Evolutionary conservation across 2,113 vertebrate genomes (phyloP).

Genomic region (Motacilla tschutschensis): DNA sequence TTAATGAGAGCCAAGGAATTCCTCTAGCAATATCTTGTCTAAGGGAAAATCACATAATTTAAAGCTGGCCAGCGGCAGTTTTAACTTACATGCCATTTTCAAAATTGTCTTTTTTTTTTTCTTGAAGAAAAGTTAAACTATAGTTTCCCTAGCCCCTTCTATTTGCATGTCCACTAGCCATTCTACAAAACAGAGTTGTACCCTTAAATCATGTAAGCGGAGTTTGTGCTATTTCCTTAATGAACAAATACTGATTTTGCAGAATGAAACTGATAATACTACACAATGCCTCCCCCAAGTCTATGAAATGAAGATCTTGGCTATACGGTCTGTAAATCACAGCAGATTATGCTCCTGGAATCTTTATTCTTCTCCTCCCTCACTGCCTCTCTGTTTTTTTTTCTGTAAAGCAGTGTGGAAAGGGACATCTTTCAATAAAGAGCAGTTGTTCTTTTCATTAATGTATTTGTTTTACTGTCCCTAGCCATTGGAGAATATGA

Average conservation of each 20-base stretch:
- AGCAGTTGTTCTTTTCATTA: not conserved
- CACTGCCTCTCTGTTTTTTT: not conserved
- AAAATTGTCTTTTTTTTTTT: conserved; percentile 31
- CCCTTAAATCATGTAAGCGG: not conserved
- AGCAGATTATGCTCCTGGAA: not conserved
- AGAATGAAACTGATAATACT: conserved; percentile 17
- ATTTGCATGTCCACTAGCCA: not conserved
- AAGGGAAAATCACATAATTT: conserved; percentile 74
- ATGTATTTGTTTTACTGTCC: not conserved
- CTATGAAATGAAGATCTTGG: conserved; percentile 30
- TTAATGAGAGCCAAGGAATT: conserved; percentile 73
- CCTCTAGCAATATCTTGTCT: conserved; percentile 54
- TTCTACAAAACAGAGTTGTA: not conserved
- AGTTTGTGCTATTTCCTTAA: conserved; percentile 26
- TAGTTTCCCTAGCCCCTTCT: not conserved
- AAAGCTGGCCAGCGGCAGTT: conserved; percentile 58
- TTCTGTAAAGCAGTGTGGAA: not conserved
- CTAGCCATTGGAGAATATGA: not conserved
- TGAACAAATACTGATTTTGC: conserved; percentile 4
- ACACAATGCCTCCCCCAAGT: not conserved
- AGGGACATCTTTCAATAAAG: not conserved
- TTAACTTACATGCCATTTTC: conserved; percentile 41
- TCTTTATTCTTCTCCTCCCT: not conserved
- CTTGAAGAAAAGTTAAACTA: not conserved
- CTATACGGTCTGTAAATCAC: not conserved